These are phyloP conservation scores for Protobothrops flavoviridis DNA, from an alignment of 2,113 vertebrate species.

Conservation along the genomic window DNA sequence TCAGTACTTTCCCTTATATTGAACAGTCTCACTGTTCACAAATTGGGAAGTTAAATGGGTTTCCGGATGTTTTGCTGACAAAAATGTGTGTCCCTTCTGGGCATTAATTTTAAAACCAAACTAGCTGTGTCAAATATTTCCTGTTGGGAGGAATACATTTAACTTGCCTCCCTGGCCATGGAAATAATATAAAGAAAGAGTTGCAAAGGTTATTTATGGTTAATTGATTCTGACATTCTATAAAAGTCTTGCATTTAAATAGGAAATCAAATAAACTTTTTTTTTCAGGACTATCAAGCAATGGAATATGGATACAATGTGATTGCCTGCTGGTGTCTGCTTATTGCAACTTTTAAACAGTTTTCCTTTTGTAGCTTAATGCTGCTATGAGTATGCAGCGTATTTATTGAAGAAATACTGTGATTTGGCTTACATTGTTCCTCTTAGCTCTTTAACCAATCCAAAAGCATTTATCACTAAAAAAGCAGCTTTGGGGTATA, in stretches of 20 bases:
- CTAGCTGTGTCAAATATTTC: neutral
- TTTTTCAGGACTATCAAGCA: slow-evolving; percentile 7
- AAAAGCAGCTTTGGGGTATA: neutral
- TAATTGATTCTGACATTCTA: neutral
- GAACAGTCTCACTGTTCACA: neutral
- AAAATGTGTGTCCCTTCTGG: neutral
- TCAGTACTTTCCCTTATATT: slow-evolving; percentile 6
- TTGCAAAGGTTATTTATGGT: neutral
- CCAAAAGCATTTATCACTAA: neutral
- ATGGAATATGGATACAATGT: neutral
- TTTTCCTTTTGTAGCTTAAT: neutral
- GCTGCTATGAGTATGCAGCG: neutral
- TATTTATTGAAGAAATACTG: neutral
- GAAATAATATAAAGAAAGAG: neutral
- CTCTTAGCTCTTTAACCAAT: neutral
- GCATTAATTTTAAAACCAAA: slow-evolving; percentile 9
- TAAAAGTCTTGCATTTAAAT: neutral
- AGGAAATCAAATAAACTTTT: slow-evolving; percentile 3
- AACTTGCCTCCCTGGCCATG: neutral
- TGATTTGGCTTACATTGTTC: neutral
- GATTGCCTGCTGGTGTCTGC: neutral
- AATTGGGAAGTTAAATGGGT: slow-evolving; percentile 1
- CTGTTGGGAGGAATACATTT: neutral
- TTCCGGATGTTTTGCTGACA: neutral
- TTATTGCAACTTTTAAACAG: slow-evolving; percentile 3